A percentile compares a stretch with the other conserved stretches of the same genome.
phyloP scores from a whole-genome alignment of 35 echinoderm and acorn worm species.

The Ophiothrix spiculata region DNA sequence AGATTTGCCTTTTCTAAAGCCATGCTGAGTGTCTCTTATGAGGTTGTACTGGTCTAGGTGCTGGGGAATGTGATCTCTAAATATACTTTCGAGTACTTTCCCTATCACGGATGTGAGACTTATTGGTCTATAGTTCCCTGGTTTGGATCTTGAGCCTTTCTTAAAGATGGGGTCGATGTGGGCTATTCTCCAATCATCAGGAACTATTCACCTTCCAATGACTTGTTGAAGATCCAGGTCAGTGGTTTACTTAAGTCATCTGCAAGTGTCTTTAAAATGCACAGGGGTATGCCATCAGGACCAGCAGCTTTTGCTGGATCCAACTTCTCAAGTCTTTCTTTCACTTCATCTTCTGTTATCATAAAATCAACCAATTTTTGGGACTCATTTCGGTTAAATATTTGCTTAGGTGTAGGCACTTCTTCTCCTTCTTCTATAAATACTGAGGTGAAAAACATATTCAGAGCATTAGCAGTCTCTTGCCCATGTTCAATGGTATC shows the following conservation, averaged over 20 bases:
- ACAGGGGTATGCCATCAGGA: neutral
- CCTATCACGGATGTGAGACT: constrained; percentile 9
- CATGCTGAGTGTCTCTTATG: neutral
- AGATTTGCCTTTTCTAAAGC: constrained; percentile 17
- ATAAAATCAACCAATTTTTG: too few species aligned
- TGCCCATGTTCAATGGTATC: neutral
- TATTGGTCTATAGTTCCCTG: too few species aligned
- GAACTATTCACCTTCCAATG: neutral
- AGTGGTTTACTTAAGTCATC: neutral
- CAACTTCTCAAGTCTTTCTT: neutral
- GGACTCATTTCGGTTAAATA: neutral
- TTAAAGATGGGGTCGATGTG: constrained; percentile 11
- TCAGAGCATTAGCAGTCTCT: neutral
- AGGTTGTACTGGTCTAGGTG: constrained; percentile 5
- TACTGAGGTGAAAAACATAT: neutral
- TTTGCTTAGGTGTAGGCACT: neutral
- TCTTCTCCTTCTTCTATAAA: neutral
- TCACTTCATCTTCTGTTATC: constrained; percentile 3
- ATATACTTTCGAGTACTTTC: constrained; percentile 22
- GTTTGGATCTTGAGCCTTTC: constrained; percentile 3
- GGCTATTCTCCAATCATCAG: neutral
- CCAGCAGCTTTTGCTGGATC: neutral
- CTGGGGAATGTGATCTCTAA: constrained; percentile 16
- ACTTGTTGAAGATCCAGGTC: neutral
- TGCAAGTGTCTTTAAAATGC: neutral